These are phyloP conservation scores for Andrena chrysosceles DNA, from an alignment of 2,888 invertebrate genomes.

Conservation along the genomic window DNA sequence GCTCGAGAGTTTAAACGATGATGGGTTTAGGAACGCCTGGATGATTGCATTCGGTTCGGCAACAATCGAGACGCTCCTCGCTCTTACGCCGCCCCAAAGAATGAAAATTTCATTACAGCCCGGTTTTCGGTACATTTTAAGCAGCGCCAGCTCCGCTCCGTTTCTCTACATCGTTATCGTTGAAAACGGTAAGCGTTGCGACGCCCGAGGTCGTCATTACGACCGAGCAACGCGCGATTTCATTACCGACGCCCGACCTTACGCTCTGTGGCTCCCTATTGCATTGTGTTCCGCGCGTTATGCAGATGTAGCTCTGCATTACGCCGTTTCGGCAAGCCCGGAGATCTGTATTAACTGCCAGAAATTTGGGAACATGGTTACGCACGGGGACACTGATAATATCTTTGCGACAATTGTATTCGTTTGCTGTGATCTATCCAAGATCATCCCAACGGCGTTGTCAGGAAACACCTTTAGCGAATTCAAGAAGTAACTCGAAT, in stretches of 20 bases:
- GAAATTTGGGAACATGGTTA: conserved; percentile 61
- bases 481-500: too few relatives aligned
- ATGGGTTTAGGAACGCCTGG: background rate
- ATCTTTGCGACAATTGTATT: background rate
- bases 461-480: too few relatives aligned
- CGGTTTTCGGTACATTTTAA: conserved; percentile 38
- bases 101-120: conserved; percentile 39
- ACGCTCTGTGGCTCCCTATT: conserved; percentile 38
- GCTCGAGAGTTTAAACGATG: background rate
- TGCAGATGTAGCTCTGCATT: conserved; percentile 54
- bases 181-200: conserved; percentile 56
- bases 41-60: background rate
- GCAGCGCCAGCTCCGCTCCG: conserved; percentile 21
- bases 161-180: conserved; percentile 58
- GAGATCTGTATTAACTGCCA: conserved; percentile 65
- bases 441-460: too few relatives aligned
- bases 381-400: background rate
- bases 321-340: conserved; percentile 23
- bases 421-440: background rate
- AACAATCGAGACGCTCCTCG: background rate
- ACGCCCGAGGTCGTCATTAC: conserved; percentile 67
- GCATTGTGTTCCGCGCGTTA: conserved; percentile 63
- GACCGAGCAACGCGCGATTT: conserved; percentile 64
- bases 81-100: background rate
- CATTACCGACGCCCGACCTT: conserved; percentile 65